Evolutionary conservation across 2,113 vertebrate species (phyloP), one percentile per base, ranked within the genome.

Genomic region (Mastomys natalensis): DNA sequence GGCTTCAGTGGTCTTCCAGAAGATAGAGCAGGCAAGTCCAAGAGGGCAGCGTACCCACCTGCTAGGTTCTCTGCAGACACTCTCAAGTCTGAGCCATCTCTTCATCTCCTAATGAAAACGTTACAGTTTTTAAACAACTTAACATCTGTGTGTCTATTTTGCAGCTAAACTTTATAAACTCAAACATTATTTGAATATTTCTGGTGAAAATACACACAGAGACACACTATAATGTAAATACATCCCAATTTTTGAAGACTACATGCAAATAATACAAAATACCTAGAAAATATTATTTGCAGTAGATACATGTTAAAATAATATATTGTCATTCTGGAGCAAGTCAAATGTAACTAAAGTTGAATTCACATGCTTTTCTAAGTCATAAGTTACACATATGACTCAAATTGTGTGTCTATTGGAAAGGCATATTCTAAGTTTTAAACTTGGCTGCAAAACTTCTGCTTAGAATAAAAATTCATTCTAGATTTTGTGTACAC

Each of bases 141-240:
- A 60, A 7, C 62, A 3, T 86, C 73, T 74, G 40, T 58, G 51
- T 81, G 43, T 77, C n/a, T 84, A 70, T 87, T 60, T 93, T 80
- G 87, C n/a, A 90, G 29, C 22, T 53, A 84, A 80, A 88, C 72
- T 94, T 94, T 94, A 51, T 78, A 58, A 96, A 97, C 43, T 84
- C 29, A 91, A 66, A 72, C 66, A 87, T 19, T 87, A 76, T 72
- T 89, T 91, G 88, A 93, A 16, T 78, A 78, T 80, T 80, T 88
- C 76, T 85, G 19, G 58, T 80, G 31, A 95, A 97, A 97, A 78
- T 15, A 37, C 22, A 58, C 72, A 80, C 26, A 22, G 64, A 91
- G n/a, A 70, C 21, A 22, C n/a, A 3, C 22, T 92, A 3, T 43
- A 94, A 34, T 85, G 12, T 94, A 93, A 92, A 78, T 68, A 74